A percentile compares a stretch with the other conserved stretches of the same genome.
These are phyloP conservation scores for Aselliscus stoliczkanus DNA, from an alignment of 2,797 vertebrate species.

Conservation along the genomic window DNA sequence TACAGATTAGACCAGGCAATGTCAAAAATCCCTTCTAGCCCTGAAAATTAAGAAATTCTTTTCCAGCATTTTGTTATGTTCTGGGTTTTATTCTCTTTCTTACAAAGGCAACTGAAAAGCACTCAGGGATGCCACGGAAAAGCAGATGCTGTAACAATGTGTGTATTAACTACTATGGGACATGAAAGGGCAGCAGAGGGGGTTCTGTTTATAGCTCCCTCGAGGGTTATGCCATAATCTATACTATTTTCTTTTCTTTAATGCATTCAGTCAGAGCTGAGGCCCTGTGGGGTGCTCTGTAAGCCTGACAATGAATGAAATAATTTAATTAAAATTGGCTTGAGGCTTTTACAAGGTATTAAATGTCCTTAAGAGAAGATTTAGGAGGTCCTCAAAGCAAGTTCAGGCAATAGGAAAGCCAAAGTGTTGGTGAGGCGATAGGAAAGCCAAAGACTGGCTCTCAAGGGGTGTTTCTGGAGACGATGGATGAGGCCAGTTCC, in stretches of 20 bases:
- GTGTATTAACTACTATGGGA: conserved; percentile 25
- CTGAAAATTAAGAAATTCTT: conserved; percentile 8
- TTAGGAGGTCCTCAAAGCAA: not conserved
- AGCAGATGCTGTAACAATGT: conserved; percentile 15
- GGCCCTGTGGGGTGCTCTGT: not conserved
- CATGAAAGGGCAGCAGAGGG: not conserved
- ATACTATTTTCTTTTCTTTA: not conserved
- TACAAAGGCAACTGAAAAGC: not conserved
- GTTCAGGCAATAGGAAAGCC: not conserved
- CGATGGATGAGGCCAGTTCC: not conserved
- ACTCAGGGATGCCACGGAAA: not conserved
- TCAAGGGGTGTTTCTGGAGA: not conserved
- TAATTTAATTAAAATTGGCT: not conserved
- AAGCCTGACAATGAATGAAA: conserved; percentile 23
- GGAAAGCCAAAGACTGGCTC: not conserved
- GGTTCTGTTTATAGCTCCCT: not conserved
- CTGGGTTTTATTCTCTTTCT: not conserved
- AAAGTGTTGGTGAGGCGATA: not conserved
- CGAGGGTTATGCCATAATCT: not conserved
- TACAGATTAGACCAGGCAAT: not conserved
- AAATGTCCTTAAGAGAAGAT: conserved; percentile 25
- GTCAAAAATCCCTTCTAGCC: not conserved
- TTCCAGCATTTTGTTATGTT: not conserved
- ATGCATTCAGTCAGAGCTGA: conserved; percentile 30
- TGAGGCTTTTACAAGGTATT: conserved; percentile 6